Base-by-base conservation (phyloP, 2,797 vertebrate genomes). In the Rhinatrema bivittatum region DNA sequence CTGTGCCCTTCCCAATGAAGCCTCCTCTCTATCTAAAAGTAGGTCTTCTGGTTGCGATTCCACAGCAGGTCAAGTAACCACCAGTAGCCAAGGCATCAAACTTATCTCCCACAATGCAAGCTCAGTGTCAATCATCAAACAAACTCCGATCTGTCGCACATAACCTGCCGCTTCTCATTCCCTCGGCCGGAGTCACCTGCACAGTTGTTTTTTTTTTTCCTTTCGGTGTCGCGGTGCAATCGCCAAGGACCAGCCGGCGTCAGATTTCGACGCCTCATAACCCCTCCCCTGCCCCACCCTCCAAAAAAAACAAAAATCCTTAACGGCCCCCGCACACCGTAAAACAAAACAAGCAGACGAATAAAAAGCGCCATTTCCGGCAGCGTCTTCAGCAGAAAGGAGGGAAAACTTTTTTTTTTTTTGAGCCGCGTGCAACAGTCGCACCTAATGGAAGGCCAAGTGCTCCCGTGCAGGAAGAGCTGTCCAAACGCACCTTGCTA, bases 401-500 rank as follows among this genome's bases (percentile, higher is more conserved):
- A 53, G 39, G 31, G 39, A 47, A 57, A 79, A 74, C 60, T 74
- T 78, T 55, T 73, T 78, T 55, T 55, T 33, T 62, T 39, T n/a
- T 45, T 31, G 47, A 56, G 50, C 50, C 56, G 50, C 42, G 53
- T 66, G 67, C 39, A 28, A 50, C 47, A 56, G n/a, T 47, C 35
- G 70, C 46, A 42, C 61, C 74, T 72, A 70, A 78, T 70, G 72
- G 72, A 65, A 68, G 64, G 68, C 66, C 74, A 74, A 66, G 70
- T 68, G 56, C 67, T 68, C 62, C 55, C 78, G 63, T 68, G 72
- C 60, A 58, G 64, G 53, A 65, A 65, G 75, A 57, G 38, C 66
- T 75, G 74, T 82, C n/a, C n/a, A 82, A 82, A 78, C 67, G 81
- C 72, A 72, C 72, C 72, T 65, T 56, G 74, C 49, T 76, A 71